Base-by-base conservation (phyloP, 2,888 invertebrate species). In the Loripinus fragilis region DNA sequence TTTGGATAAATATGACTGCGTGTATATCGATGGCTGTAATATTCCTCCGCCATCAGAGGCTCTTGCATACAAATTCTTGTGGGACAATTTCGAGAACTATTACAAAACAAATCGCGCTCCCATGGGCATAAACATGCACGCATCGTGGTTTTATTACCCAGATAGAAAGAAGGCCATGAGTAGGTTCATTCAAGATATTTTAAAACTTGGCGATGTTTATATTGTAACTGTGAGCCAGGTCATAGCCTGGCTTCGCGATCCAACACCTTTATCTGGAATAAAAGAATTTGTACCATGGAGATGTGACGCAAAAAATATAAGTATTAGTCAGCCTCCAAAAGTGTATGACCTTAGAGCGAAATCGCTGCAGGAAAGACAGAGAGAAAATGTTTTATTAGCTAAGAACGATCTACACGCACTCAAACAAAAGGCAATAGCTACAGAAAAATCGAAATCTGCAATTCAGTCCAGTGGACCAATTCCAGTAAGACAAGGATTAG, bases 121-220 rank as follows among this genome's bases (percentile, higher is more conserved):
- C 0, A 95, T 96, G 85, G 97, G 97, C 0, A 94, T 98, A 28
- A 97, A 97, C 91, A 95, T 98, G 82, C 97, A 97, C 92, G 95
- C 97, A 0, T 95, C 96, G 0, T 98, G 90, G 90, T 89, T 91
- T 72, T 89, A 89, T 70, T 88, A 88, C n/a, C 86, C 86, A 0
- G 86, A 87, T 70, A 81, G 90, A 50, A 80, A 91, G 35, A 89
- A 87, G 42, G 92, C 90, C 10, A 89, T 92, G 90, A 85, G 90
- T 64, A 85, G 89, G 50, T 92, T 92, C 74, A 88, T 91, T 7
- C 76, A 89, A 67, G 83, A 87, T 25, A 80, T 92, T 7, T 73
- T 81, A 0, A 84, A 85, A 28, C 81, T 91, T 75, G 85, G 91
- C 64, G 92, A 92, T 76, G 91, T 91, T 8, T 92, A 89, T 74